Base-by-base conservation (phyloP, 2,113 vertebrate species). In the Micronisus gabar region DNA sequence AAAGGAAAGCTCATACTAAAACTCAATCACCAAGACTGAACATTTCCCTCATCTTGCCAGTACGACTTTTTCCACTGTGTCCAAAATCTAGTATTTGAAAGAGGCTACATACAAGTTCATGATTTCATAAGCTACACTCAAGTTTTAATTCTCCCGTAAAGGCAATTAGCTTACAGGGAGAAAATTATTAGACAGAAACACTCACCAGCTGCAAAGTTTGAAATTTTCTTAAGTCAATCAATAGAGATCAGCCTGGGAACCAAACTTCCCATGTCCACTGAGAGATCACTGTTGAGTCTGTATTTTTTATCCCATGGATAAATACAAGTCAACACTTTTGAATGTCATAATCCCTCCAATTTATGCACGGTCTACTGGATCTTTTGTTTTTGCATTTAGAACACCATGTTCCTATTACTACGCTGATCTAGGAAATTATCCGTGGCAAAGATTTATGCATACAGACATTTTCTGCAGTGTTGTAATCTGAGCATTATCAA, bases 211-310 rank as follows among this genome's bases (percentile, higher is more conserved):
- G 90, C 92, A 80, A 48, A 80, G 36, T 55, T 15, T 26, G 59
- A 72, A 50, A 81, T 83, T 86, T 96, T 80, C 92, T 95, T 89
- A 94, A 93, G 65, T n/a, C 32, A 94, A 68, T 73, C 74, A 55
- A 59, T 11, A 74, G 72, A 86, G 67, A 22, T n/a, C 22, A 30
- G 88, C 72, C 88, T 96, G 90, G 66, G 96, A 96, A 97, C 53
- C 80, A 65, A 95, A 53, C 36, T 66, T 73, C 81, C 78, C 82
- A 76, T 17, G 34, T 63, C 83, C 68, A 84, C 47, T 2, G 17
- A 86, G 73, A 73, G 78, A 88, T 66, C 73, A 52, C 84, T 88
- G 73, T 93, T 96, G 85, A 96, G 92, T 97, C 90, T 96, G 95
- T 38, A 78, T 67, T 92, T 92, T 96, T 80, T 67, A 95, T 93